phyloP scores from a whole-genome alignment of 2,888 invertebrate species.

The Abrostola tripartita region DNA sequence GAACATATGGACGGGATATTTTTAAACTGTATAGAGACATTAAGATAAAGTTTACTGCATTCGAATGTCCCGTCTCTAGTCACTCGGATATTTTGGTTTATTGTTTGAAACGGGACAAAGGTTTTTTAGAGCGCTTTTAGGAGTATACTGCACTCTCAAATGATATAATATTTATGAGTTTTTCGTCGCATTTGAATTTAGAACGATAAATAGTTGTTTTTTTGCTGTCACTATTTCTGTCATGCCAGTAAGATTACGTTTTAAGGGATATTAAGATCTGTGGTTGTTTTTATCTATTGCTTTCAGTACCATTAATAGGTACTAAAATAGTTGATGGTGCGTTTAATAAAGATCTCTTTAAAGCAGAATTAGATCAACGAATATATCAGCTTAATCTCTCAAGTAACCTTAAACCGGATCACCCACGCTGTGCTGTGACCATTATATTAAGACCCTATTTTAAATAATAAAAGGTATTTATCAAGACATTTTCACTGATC shows the following conservation, averaged over 20 bases:
- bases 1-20: slow-evolving; percentile 80
- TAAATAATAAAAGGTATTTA: slow-evolving; percentile 18
- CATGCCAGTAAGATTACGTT: slow-evolving; percentile 23
- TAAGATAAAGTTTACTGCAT: slow-evolving; percentile 82
- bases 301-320: background rate
- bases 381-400: slow-evolving; percentile 5
- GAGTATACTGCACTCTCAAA: slow-evolving; percentile 68
- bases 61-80: slow-evolving; percentile 65
- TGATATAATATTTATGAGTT: slow-evolving; percentile 74
- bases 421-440: slow-evolving; percentile 37
- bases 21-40: slow-evolving; percentile 81
- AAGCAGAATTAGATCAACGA: slow-evolving; percentile 8
- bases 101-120: slow-evolving; percentile 83
- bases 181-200: slow-evolving; percentile 69
- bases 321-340: background rate
- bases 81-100: slow-evolving; percentile 74
- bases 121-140: slow-evolving; percentile 82
- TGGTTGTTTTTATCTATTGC: slow-evolving; percentile 8
- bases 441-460: slow-evolving; percentile 24
- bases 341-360: slow-evolving; percentile 2
- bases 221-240: slow-evolving; percentile 39
- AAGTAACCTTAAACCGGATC: slow-evolving; percentile 22
- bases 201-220: slow-evolving; percentile 39
- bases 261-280: slow-evolving; percentile 27
- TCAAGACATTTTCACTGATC: slow-evolving; percentile 34